Percentiles rank a stretch among this genome's conserved stretches.
Conservation (phyloP, 1,140 invertebrate species). For the Anagrus nilaparvatae region DNA sequence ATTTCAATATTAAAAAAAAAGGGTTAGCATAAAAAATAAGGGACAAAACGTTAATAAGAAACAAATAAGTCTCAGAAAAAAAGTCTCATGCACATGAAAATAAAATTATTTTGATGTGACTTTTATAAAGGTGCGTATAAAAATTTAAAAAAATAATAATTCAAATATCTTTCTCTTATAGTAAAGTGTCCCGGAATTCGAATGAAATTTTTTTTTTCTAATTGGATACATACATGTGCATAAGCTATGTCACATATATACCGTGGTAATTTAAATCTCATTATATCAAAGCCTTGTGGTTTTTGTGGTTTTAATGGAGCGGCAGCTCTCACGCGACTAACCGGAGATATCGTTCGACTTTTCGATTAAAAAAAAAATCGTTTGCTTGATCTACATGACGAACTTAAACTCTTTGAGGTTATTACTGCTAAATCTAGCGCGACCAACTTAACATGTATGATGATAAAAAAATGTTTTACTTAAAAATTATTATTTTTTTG, state of each 20-base stretch:
- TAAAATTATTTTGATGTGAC: too few relatives aligned
- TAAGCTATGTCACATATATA: not conserved
- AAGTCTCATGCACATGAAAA: too few relatives aligned
- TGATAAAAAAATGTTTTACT: too few relatives aligned
- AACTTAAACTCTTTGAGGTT: slow-evolving; percentile 16
- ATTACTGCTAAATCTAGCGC: slow-evolving; percentile 14
- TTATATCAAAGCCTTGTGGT: slow-evolving; percentile 32
- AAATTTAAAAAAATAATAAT: too few relatives aligned
- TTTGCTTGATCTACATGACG: slow-evolving; percentile 13
- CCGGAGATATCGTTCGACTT: not conserved
- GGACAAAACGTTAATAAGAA: too few relatives aligned
- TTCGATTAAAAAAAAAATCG: not conserved
- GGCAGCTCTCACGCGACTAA: not conserved
- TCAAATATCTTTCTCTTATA: not conserved
- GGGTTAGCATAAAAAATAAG: too few relatives aligned
- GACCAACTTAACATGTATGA: too few relatives aligned
- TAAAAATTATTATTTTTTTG: too few relatives aligned
- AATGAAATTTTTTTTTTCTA: slow-evolving; percentile 31
- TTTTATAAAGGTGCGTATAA: too few relatives aligned
- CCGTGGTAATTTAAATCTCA: slow-evolving; percentile 40
- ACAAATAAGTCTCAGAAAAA: too few relatives aligned
- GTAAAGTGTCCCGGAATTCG: slow-evolving; percentile 10
- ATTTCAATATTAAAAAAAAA: too few relatives aligned
- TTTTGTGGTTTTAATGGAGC: slow-evolving; percentile 29
- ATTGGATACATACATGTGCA: slow-evolving; percentile 18